Base-by-base conservation (phyloP, 2,888 invertebrate species). In the Ectobius pallidus region DNA sequence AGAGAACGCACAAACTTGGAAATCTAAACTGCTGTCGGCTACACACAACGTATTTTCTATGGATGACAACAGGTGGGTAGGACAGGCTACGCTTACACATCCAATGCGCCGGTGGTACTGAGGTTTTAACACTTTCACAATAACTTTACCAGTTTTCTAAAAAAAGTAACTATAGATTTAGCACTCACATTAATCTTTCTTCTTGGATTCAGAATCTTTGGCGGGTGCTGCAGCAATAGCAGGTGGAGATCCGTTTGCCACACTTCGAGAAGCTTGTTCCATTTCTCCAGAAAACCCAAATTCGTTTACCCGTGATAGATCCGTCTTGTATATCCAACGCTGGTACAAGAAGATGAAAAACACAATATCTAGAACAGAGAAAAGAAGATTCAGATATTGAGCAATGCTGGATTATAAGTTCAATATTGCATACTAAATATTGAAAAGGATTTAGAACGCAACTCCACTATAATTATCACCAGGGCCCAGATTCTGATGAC, bases 271-370 rank as follows among this genome's bases (percentile, higher is more conserved):
- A 39, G 27, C 65, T 27, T 89, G 86, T 77, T 92, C 90, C 92
- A 95, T 95, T 82, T 97, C 97, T 49, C 93, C 96, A 52, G 95
- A 94, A 82, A 94, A 97, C n/a, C 99, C 99, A 86, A 96, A 99
- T 83, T 99, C 99, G 84, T 99, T 99, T 70, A 96, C 91, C 77
- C 99, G 89, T 76, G 91, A 92, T 73, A 92, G 94, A 84, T 99
- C 99, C 58, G 96, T 97, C 79, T 96, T 95, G 86, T 99, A 99
- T 78, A 98, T 97, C 93, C 96, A 99, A 77, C 96, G 91, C 85
- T 99, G 99, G 83, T 99, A 99, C 77, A 99, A 87, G 87, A 97
- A 99, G 82, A 99, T 95, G 83, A 99, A 93, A 89, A 99, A 99
- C 61, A 99, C 94, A 79, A 99, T 97, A 85, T 99, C 95, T 91